These are phyloP conservation scores for Helogale parvula DNA, from an alignment of 2,113 vertebrate genomes.

Conservation along the genomic window DNA sequence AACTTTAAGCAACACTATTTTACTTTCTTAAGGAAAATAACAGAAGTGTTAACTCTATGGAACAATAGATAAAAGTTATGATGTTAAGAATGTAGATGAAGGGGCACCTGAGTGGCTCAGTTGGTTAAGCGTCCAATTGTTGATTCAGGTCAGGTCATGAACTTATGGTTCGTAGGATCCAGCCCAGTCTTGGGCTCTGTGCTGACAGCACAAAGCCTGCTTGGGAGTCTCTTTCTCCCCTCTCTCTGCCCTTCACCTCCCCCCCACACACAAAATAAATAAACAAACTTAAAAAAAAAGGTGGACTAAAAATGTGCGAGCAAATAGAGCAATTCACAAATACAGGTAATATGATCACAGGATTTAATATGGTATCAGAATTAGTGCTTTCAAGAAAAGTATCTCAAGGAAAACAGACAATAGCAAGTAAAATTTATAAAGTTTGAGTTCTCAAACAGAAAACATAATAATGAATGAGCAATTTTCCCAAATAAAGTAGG, in stretches of 20 bases:
- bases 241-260: neutral
- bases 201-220: neutral
- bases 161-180: neutral
- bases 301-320: neutral
- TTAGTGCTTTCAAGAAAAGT: neutral
- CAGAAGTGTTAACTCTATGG: neutral
- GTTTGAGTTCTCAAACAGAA: neutral
- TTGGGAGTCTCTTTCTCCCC: neutral
- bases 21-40: neutral
- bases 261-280: neutral
- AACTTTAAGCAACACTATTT: neutral
- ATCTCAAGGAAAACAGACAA: neutral
- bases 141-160: neutral
- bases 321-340: neutral
- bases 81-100: neutral
- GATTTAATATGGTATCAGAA: neutral
- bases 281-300: neutral
- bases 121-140: neutral
- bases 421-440: neutral
- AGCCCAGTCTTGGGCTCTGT: too few species aligned
- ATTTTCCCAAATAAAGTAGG: neutral
- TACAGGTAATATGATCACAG: neutral
- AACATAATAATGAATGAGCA: neutral
- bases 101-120: neutral
- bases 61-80: neutral